These are phyloP conservation scores for Porites lobata DNA, from an alignment of 92 coral and sea anemone genomes.

Conservation along the genomic window DNA sequence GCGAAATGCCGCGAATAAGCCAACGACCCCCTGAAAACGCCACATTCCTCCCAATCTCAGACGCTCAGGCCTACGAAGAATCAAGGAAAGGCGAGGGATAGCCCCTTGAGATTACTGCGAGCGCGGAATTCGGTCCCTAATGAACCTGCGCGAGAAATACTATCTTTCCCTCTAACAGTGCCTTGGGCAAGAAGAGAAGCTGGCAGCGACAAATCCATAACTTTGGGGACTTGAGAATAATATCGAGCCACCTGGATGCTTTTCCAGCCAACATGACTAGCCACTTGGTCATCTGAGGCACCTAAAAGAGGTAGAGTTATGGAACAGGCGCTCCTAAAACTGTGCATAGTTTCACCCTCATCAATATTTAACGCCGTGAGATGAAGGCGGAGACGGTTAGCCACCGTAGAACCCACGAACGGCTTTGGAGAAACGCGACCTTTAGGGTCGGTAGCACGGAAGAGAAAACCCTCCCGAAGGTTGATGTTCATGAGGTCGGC, in stretches of 20 bases:
- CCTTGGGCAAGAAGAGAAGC: conserved; percentile 27
- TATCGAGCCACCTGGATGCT: neutral
- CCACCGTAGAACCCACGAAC: conserved; percentile 38
- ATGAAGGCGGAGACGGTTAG: conserved; percentile 25
- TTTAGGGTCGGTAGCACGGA: conserved; percentile 23
- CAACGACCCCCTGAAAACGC: neutral
- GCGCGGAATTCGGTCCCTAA: conserved; percentile 4
- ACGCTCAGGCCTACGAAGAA: neutral
- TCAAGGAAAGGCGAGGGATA: neutral
- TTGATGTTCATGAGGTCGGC: conserved; percentile 24
- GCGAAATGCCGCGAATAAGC: conserved; percentile 8
- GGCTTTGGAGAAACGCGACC: conserved; percentile 28
- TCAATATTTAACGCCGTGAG: neutral
- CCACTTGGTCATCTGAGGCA: conserved; percentile 14
- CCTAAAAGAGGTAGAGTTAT: conserved; percentile 23
- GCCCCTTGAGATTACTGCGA: neutral
- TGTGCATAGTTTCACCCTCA: conserved; percentile 34
- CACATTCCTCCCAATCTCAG: conserved; percentile 37
- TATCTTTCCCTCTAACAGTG: neutral
- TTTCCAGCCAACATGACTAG: conserved; percentile 14
- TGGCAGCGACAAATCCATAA: neutral
- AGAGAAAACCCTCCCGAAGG: conserved; percentile 41
- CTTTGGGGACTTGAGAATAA: conserved; percentile 1
- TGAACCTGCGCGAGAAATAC: neutral
- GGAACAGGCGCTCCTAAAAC: neutral